These are phyloP conservation scores for Tachina fera DNA, from an alignment of 2,888 invertebrate genomes.

Conservation along the genomic window DNA sequence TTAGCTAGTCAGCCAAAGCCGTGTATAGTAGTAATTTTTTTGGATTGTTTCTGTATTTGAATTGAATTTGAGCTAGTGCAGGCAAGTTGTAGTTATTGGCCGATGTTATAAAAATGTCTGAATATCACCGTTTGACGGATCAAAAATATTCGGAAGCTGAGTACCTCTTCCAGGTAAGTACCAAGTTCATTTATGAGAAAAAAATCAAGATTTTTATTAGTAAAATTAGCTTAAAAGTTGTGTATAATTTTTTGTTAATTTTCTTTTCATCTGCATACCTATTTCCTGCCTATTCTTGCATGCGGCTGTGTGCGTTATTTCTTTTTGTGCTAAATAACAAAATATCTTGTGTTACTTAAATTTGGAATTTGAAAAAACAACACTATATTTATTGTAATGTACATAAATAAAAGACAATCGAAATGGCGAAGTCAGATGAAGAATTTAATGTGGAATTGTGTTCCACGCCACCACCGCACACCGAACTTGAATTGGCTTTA, in stretches of 20 bases:
- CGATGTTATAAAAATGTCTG: slow-evolving; percentile 71
- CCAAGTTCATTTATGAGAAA: slow-evolving; percentile 13
- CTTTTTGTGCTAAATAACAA: slow-evolving; percentile 45
- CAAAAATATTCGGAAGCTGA: slow-evolving; percentile 74
- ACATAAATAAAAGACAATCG: slow-evolving; percentile 73
- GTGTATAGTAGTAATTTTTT: slow-evolving; percentile 47
- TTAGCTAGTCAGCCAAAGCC: slow-evolving; percentile 45
- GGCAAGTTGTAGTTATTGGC: slow-evolving; percentile 39
- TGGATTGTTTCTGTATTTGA: slow-evolving; percentile 45
- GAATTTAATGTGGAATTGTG: slow-evolving; percentile 72
- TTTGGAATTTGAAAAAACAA: slow-evolving; percentile 31
- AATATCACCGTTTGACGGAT: slow-evolving; percentile 73
- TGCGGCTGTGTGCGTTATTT: slow-evolving; percentile 18
- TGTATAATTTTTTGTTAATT: slow-evolving; percentile 64
- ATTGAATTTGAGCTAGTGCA: slow-evolving; percentile 47
- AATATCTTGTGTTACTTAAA: slow-evolving; percentile 52
- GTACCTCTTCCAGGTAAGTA: slow-evolving; percentile 74
- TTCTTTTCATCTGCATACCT: slow-evolving; percentile 37
- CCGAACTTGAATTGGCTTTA: slow-evolving; percentile 70
- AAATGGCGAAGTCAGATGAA: slow-evolving; percentile 75
- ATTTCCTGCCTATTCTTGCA: slow-evolving; percentile 22
- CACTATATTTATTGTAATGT: slow-evolving; percentile 11
- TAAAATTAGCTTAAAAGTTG: slow-evolving; percentile 54
- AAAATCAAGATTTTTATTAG: slow-evolving; percentile 11
- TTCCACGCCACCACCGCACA: slow-evolving; percentile 70